Percentiles rank a stretch among this genome's conserved stretches.
Evolutionary conservation across 2,888 invertebrate genomes (phyloP).

Genomic region (Dichetophora obliterata): DNA sequence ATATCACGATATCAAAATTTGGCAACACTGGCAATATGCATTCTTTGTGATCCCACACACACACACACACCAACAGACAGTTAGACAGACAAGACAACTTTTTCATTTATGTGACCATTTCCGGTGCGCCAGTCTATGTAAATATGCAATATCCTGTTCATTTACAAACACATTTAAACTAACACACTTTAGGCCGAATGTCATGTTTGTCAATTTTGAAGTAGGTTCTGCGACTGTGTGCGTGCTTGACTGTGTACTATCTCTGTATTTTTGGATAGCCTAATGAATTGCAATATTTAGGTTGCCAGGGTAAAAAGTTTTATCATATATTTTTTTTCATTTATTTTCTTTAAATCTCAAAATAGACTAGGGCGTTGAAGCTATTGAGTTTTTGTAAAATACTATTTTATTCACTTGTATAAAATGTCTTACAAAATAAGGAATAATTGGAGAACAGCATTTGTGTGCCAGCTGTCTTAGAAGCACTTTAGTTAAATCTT

Average conservation of each 20-base stretch:
- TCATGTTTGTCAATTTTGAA: constrained; percentile 28
- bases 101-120: constrained; percentile 34
- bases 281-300: constrained; percentile 25
- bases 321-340: too few relatives aligned
- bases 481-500: too few relatives aligned
- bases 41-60: background rate
- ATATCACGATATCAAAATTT: too few relatives aligned
- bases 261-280: background rate
- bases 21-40: too few relatives aligned
- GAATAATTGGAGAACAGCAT: too few relatives aligned
- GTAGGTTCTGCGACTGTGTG: constrained; percentile 2
- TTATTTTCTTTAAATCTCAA: too few relatives aligned
- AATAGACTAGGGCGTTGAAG: too few relatives aligned
- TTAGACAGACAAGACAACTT: constrained; percentile 12
- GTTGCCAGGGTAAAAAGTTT: background rate
- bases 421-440: too few relatives aligned
- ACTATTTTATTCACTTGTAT: too few relatives aligned
- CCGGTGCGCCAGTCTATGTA: constrained; percentile 30
- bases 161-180: constrained; percentile 29
- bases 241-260: background rate
- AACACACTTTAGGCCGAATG: constrained; percentile 32
- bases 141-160: constrained; percentile 35
- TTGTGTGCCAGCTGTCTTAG: too few relatives aligned
- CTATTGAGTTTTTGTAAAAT: too few relatives aligned
- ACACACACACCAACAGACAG: background rate